Base-by-base conservation (phyloP, 2,113 vertebrate species). In the Bagarius yarrelli region DNA sequence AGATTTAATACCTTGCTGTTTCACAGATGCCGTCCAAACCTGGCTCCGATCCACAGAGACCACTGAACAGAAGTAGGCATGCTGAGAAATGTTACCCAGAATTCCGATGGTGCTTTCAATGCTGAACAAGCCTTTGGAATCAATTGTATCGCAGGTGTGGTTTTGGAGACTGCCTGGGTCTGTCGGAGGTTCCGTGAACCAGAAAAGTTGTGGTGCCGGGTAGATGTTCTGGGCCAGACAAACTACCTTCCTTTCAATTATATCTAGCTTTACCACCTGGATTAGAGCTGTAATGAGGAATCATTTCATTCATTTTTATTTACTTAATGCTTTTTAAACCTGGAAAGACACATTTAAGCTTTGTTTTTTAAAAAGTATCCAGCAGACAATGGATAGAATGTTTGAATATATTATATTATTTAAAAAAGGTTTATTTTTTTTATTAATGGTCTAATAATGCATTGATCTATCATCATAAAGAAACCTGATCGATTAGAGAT, bases 161-260 rank as follows among this genome's bases (percentile, higher is more conserved):
- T 91, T 91, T 76, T 89, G 82, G 0, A 90, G 57, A 72, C 77
- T 81, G 47, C 75, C 73, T 47, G 32, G 83, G 50, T 86, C 78
- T 12, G 84, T 85, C 0, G 88, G 44, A 3, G 84, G 73, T 4
- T 61, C 83, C 19, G 84, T 85, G 89, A 88, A 84, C 82, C 87
- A 91, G 14, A 15, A 89, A 88, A 96, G 83, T 25, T 92, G 85
- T 89, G 87, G 88, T 0, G 47, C 76, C 63, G 91, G 89, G 32
- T 90, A 91, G 87, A 93, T 89, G 88, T 90, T 89, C 55, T 90
- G 84, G 83, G 91, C 91, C 83, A 88, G 83, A 85, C 93, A 94
- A 76, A 82, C 89, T 66, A 91, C 85, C 44, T 8, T 77, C 21
- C 90, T 86, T 1, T 90, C 82, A 0, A 75, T 88, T 83, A 91